phyloP scores from a whole-genome alignment of 2,797 vertebrate genomes.

The Streptopelia turtur region DNA sequence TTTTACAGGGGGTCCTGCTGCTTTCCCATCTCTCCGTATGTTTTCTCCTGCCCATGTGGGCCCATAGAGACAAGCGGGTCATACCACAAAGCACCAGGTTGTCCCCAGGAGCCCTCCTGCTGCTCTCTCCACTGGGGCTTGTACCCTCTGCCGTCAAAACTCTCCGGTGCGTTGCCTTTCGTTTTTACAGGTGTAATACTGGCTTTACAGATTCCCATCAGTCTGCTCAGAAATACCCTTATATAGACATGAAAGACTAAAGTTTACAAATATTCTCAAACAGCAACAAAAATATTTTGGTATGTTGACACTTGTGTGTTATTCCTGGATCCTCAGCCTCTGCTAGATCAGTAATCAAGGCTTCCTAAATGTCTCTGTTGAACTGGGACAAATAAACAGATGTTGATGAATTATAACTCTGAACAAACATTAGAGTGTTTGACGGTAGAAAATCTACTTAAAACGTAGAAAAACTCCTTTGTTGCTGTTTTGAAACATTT shows the following conservation, averaged over 20 bases:
- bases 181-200: not conserved
- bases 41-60: not conserved
- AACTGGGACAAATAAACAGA: not conserved
- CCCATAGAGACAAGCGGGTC: not conserved
- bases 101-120: not conserved
- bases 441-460: not conserved
- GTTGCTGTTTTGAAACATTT: not conserved
- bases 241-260: not conserved
- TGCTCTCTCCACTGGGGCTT: rapidly evolving
- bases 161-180: not conserved
- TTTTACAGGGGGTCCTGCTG: not conserved
- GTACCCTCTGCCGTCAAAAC: not conserved
- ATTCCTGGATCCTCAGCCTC: not conserved
- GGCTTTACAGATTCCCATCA: not conserved
- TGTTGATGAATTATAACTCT: not conserved
- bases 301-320: not conserved
- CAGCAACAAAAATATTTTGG: not conserved
- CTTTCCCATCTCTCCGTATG: not conserved
- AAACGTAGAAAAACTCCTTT: not conserved
- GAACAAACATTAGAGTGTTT: not conserved
- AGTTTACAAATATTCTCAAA: not conserved
- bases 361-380: not conserved
- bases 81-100: not conserved
- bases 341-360: not conserved
- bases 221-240: not conserved